These are phyloP conservation scores for Cassiopea andromeda DNA, from an alignment of 30 jellyfish, hydroid and myxozoan species.

Conservation along the genomic window DNA sequence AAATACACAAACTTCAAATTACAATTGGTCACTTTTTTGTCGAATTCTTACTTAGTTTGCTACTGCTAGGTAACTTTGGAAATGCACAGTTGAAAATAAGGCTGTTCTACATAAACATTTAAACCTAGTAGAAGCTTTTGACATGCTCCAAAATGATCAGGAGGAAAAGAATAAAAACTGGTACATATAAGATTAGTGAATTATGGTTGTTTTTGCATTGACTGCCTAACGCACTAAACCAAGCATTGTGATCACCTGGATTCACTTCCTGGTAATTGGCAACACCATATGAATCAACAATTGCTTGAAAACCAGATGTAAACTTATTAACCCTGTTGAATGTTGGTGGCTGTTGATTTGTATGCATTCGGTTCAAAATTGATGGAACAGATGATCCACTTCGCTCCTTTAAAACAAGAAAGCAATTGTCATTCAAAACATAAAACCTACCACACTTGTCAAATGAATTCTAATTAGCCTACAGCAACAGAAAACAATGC, in stretches of 20 bases:
- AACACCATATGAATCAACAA: slow-evolving; percentile 99
- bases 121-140: too few relatives aligned
- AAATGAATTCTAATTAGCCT: background rate
- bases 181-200: too few relatives aligned
- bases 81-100: too few relatives aligned
- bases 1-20: background rate
- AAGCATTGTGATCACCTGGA: slow-evolving; percentile 76
- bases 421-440: background rate
- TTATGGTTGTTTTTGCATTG: too few relatives aligned
- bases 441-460: background rate
- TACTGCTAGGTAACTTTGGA: too few relatives aligned
- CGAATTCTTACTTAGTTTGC: too few relatives aligned
- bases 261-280: slow-evolving; percentile 99
- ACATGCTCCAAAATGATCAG: too few relatives aligned
- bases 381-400: slow-evolving; percentile 99
- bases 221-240: too few relatives aligned
- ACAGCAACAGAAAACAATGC: background rate
- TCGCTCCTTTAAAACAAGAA: slow-evolving; percentile 58
- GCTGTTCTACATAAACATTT: too few relatives aligned
- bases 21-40: too few relatives aligned
- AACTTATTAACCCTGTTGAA: slow-evolving; percentile 97
- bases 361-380: slow-evolving; percentile 94
- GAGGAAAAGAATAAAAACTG: too few relatives aligned
- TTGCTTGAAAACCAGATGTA: slow-evolving; percentile 97
- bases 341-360: slow-evolving; percentile 98